Percentiles rank a stretch among this genome's conserved stretches.
phyloP scores from a whole-genome alignment of 53 echinoderm and acorn worm genomes.

The Stichopus horrens region DNA sequence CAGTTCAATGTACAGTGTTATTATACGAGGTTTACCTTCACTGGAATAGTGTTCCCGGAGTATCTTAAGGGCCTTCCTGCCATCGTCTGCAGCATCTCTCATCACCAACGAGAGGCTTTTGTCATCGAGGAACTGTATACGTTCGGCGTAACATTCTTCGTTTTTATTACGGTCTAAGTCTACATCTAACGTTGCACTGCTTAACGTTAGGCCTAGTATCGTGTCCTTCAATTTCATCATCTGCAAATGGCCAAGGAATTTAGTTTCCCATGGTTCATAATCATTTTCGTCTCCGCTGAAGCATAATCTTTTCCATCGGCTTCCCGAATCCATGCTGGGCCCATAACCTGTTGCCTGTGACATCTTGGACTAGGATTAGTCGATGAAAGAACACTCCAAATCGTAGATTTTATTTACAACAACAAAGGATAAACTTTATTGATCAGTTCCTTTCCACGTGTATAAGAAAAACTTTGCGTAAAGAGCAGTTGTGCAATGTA shows the following conservation, averaged over 20 bases:
- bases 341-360: neutral
- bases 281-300: constrained; percentile 32
- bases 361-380: too few species aligned
- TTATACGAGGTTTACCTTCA: constrained; percentile 9
- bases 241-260: constrained; percentile 24
- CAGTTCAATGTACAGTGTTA: constrained; percentile 31
- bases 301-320: neutral
- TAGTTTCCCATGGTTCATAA: constrained; percentile 33
- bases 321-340: constrained; percentile 10
- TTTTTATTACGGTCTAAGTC: neutral
- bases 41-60: constrained; percentile 23
- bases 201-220: neutral
- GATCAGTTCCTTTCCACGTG: neutral
- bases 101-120: constrained; percentile 6
- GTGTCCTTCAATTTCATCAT: neutral
- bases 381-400: too few species aligned
- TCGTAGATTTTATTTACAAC: too few species aligned
- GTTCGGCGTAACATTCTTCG: constrained; percentile 19
- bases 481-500: neutral
- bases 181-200: neutral
- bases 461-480: too few species aligned
- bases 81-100: constrained; percentile 17
- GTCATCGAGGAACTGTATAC: constrained; percentile 34
- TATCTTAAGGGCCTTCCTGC: neutral
- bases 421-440: too few species aligned